Conservation (phyloP, 2,113 vertebrate genomes). For the Alexandromys fortis region DNA sequence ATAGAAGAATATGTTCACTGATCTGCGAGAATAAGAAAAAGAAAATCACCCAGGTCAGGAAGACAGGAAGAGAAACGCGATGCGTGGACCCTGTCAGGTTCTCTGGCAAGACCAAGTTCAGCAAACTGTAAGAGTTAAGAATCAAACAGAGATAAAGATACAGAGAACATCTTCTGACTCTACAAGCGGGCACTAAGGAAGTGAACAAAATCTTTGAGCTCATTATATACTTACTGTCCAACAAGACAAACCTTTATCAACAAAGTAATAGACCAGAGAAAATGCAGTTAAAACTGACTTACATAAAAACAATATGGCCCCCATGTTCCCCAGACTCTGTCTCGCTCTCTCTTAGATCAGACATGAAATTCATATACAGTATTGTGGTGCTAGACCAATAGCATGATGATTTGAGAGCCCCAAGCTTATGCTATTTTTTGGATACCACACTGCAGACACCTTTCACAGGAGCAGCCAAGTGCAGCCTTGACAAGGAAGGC, state of each 20-base stretch:
- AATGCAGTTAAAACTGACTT: neutral
- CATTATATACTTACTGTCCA: neutral
- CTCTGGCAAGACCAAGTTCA: neutral
- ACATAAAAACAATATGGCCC: neutral
- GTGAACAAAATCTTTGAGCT: neutral
- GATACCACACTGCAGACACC: neutral
- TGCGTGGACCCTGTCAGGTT: neutral
- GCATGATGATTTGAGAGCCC: neutral
- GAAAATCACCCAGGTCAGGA: neutral
- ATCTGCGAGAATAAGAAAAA: conserved; percentile 39
- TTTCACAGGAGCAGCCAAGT: neutral
- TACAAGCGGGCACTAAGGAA: neutral
- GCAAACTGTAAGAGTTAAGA: neutral
- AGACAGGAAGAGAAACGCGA: neutral
- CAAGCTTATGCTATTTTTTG: neutral
- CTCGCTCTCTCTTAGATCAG: neutral
- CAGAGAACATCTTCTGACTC: neutral
- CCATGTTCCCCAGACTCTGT: neutral
- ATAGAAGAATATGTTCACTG: neutral
- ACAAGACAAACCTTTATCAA: neutral
- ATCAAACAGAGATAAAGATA: neutral
- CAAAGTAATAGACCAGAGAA: neutral
- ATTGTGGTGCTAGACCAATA: neutral
- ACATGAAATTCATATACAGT: neutral
- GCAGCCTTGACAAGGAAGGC: neutral